phyloP scores from a whole-genome alignment of 2,113 vertebrate genomes.

The Proterorhinus semilunaris region DNA sequence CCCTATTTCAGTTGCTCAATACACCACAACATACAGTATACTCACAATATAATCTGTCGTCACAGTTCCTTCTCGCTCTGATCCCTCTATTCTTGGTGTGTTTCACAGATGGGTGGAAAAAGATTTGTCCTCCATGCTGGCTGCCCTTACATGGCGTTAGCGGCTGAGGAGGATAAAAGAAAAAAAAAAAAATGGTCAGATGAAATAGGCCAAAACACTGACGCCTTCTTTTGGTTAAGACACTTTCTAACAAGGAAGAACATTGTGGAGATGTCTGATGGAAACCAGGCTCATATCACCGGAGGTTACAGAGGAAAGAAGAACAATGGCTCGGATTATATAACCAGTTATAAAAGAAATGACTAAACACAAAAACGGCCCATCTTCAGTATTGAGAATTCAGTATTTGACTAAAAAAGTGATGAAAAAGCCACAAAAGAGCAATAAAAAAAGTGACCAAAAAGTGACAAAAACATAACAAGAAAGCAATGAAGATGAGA shows the following conservation, averaged over 20 bases:
- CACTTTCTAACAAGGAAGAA: constrained; percentile 15
- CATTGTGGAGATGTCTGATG: constrained; percentile 25
- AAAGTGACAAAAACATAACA: too few relatives aligned
- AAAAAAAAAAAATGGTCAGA: constrained; percentile 28
- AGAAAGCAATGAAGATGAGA: too few relatives aligned
- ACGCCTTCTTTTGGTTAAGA: constrained; percentile 30
- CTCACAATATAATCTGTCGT: neutral
- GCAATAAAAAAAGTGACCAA: too few relatives aligned
- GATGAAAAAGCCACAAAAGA: too few relatives aligned
- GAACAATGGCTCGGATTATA: neutral
- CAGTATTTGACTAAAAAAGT: too few relatives aligned
- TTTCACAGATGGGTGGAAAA: constrained; percentile 49
- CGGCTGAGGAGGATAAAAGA: constrained; percentile 24
- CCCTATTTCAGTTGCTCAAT: neutral
- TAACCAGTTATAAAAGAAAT: constrained; percentile 14
- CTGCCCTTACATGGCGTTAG: constrained; percentile 61
- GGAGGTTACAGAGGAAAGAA: constrained; percentile 1
- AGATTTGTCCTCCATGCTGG: constrained; percentile 45
- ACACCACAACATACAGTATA: neutral
- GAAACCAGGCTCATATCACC: constrained; percentile 42
- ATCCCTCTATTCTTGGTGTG: constrained; percentile 41
- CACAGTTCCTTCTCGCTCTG: constrained; percentile 20
- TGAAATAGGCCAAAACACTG: constrained; percentile 18
- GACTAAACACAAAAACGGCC: neutral
- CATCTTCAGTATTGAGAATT: neutral